Conservation (phyloP, 2,888 invertebrate genomes). For the Hololepta plana region DNA sequence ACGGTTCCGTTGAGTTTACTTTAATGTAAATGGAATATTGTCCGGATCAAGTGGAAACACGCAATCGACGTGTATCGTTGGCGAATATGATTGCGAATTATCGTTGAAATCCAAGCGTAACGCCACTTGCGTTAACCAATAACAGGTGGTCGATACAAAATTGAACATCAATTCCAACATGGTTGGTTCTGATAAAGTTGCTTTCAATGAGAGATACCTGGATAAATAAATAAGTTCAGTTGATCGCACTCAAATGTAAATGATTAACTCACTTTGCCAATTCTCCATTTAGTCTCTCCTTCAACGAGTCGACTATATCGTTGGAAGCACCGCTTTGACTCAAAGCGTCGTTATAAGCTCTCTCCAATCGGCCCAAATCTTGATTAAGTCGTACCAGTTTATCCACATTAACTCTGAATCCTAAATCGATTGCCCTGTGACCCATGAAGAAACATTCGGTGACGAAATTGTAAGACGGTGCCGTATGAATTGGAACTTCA, state of each 20-base stretch:
- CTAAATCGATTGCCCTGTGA: constrained; percentile 70
- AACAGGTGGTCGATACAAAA: constrained; percentile 64
- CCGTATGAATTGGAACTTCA: constrained; percentile 30
- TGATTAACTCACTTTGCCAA: constrained; percentile 36
- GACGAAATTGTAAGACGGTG: constrained; percentile 56
- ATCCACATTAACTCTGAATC: constrained; percentile 49
- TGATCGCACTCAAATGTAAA: constrained; percentile 3
- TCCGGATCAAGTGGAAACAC: constrained; percentile 44
- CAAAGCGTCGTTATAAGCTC: constrained; percentile 49
- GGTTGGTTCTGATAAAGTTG: constrained; percentile 58
- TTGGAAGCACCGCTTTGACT: constrained; percentile 32
- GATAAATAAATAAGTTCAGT: constrained; percentile 11
- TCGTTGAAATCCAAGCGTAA: constrained; percentile 28
- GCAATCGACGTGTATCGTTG: not conserved
- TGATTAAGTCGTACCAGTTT: constrained; percentile 46
- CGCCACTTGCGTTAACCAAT: constrained; percentile 76
- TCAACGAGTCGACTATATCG: constrained; percentile 39
- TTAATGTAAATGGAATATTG: constrained; percentile 46
- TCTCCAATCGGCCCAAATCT: constrained; percentile 55
- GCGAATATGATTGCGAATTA: constrained; percentile 14
- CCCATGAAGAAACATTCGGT: constrained; percentile 86
- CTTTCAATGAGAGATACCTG: constrained; percentile 53
- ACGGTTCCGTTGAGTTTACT: constrained; percentile 29
- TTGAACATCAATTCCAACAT: constrained; percentile 51
- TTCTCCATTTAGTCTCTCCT: constrained; percentile 41